A percentile compares a stretch with the other conserved stretches of the same genome.
These are phyloP conservation scores for Archips crataeganus DNA, from an alignment of 2,888 invertebrate genomes.

Conservation along the genomic window DNA sequence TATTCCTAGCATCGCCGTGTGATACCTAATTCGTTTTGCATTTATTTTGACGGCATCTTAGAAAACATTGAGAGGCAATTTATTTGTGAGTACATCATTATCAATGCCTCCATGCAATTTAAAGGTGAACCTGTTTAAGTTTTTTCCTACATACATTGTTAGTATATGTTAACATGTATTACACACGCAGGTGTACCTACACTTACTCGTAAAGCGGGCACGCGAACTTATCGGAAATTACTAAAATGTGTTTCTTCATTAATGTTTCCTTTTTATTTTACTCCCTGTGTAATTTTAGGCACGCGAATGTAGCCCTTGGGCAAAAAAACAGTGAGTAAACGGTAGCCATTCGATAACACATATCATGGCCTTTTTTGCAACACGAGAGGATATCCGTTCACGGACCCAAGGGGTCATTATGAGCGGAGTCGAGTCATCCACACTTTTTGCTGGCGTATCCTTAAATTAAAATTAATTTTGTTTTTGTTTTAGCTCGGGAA, in stretches of 20 bases:
- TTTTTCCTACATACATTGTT: not conserved
- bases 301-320: constrained; percentile 69
- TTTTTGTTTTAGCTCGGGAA: constrained; percentile 46
- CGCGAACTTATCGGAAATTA: constrained; percentile 40
- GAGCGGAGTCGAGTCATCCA: constrained; percentile 62
- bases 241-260: constrained; percentile 41
- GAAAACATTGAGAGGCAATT: constrained; percentile 15
- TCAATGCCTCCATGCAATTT: constrained; percentile 9
- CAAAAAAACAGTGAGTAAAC: constrained; percentile 61
- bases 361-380: constrained; percentile 62
- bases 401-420: constrained; percentile 74
- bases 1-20: not conserved
- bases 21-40: not conserved
- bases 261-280: constrained; percentile 55
- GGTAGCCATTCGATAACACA: constrained; percentile 66
- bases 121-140: constrained; percentile 2
- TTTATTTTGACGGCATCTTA: constrained; percentile 5
- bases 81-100: constrained; percentile 14
- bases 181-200: not conserved
- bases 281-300: constrained; percentile 70
- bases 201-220: constrained; percentile 22
- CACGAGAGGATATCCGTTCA: constrained; percentile 76
- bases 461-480: constrained; percentile 24
- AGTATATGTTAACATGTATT: not conserved
- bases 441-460: constrained; percentile 55